phyloP scores from a whole-genome alignment of 64 coral and sea anemone genomes.

The Dendronephthya gigantea region DNA sequence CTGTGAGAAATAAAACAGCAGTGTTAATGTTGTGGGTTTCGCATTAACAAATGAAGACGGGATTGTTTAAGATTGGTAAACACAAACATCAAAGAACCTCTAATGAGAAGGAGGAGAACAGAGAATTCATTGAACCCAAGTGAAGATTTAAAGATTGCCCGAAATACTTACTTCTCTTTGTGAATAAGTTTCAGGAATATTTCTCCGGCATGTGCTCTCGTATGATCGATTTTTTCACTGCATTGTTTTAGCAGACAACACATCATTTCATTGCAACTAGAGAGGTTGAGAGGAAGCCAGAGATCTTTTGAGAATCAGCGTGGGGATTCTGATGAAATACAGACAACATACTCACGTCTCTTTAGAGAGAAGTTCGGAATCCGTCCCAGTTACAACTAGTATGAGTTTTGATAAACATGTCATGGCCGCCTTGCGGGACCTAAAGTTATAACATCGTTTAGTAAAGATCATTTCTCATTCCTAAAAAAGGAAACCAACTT shows the following conservation, averaged over 20 bases:
- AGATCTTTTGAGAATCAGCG: too few relatives aligned
- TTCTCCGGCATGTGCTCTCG: constrained; percentile 72
- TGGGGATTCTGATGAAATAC: too few relatives aligned
- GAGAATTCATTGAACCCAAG: not conserved
- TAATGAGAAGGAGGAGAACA: too few relatives aligned
- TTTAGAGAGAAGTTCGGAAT: constrained; percentile 41
- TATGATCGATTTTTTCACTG: constrained; percentile 85
- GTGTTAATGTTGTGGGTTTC: not conserved
- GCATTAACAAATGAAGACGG: too few relatives aligned
- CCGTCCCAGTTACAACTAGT: constrained; percentile 24
- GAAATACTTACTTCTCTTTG: constrained; percentile 41
- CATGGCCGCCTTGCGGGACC: constrained; percentile 69
- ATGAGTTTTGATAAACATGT: constrained; percentile 49
- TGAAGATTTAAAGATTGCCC: not conserved
- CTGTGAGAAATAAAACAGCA: constrained; percentile 39
- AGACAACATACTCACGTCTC: constrained; percentile 48
- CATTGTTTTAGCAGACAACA: constrained; percentile 62
- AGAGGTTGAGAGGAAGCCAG: too few relatives aligned
- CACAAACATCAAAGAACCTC: too few relatives aligned
- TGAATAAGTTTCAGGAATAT: constrained; percentile 64
- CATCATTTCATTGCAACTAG: constrained; percentile 48
- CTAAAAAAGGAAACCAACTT: too few relatives aligned
- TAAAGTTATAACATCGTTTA: not conserved
- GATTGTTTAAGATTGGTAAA: too few relatives aligned
- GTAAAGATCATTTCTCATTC: too few relatives aligned